Evolutionary conservation across 2,888 invertebrate genomes (phyloP).

Genomic region (Perdita meconis): DNA sequence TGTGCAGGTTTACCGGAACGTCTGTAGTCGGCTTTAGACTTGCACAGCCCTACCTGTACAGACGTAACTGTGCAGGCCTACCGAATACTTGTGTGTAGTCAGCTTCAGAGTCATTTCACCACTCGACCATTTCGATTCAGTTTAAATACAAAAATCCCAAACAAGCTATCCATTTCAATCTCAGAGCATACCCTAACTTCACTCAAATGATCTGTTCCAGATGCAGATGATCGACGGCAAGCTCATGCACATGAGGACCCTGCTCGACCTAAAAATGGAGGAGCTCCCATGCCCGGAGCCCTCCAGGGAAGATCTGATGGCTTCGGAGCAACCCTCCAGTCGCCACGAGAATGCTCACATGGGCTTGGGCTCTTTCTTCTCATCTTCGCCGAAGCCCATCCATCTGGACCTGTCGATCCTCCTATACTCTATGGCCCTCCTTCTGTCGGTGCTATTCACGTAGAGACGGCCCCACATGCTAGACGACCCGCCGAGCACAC

Average conservation of each 20-base stretch:
- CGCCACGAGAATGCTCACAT: conserved; percentile 78
- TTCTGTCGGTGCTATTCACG: conserved; percentile 74
- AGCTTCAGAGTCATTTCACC: too few species aligned
- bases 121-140: too few species aligned
- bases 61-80: too few species aligned
- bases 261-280: conserved; percentile 79
- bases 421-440: conserved; percentile 61
- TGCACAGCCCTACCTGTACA: too few species aligned
- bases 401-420: conserved; percentile 63
- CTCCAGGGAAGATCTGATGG: conserved; percentile 81
- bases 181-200: neutral
- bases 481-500: conserved; percentile 36
- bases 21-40: too few species aligned
- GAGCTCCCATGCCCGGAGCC: conserved; percentile 80
- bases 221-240: conserved; percentile 77
- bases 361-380: conserved; percentile 75
- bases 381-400: conserved; percentile 68
- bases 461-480: conserved; percentile 70
- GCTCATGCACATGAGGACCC: conserved; percentile 74
- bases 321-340: conserved; percentile 81
- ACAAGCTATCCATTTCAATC: too few species aligned
- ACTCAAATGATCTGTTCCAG: conserved; percentile 59
- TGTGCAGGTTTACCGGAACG: too few species aligned
- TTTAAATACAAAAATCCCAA: too few species aligned
- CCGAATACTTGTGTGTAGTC: too few species aligned